These are phyloP conservation scores for Drosophila subobscura DNA, from an alignment of 1,140 invertebrate genomes.

Conservation along the genomic window DNA sequence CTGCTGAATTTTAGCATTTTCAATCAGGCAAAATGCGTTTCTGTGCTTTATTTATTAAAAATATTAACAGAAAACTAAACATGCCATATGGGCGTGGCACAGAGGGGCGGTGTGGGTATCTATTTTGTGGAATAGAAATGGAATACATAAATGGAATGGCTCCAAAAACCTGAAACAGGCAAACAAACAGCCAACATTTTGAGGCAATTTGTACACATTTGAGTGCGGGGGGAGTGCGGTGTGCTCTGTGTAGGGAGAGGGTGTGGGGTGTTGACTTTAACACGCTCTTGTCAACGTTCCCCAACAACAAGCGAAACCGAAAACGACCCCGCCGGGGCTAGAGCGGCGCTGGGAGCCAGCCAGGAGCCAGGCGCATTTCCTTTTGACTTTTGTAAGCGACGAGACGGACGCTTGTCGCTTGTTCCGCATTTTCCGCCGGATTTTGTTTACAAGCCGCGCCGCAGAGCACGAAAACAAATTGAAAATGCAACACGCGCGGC, in stretches of 20 bases:
- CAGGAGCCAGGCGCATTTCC: constrained; percentile 55
- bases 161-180: constrained; percentile 8
- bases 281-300: constrained; percentile 68
- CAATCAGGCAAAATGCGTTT: constrained; percentile 76
- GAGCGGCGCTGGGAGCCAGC: neutral
- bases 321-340: constrained; percentile 32
- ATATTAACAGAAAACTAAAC: constrained; percentile 12
- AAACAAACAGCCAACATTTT: constrained; percentile 50
- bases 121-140: constrained; percentile 24
- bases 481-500: constrained; percentile 57
- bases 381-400: constrained; percentile 64
- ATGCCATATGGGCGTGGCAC: no score
- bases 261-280: constrained; percentile 48
- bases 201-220: constrained; percentile 75
- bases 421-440: constrained; percentile 76
- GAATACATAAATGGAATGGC: constrained; percentile 44
- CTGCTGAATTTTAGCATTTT: constrained; percentile 45
- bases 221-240: constrained; percentile 14
- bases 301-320: constrained; percentile 9
- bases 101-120: constrained; percentile 1
- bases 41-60: constrained; percentile 74
- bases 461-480: constrained; percentile 77
- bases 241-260: constrained; percentile 9
- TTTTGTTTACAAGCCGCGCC: constrained; percentile 78
- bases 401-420: constrained; percentile 29